Conservation (phyloP, 2,113 vertebrate genomes). For the Micronycteris hirsuta region DNA sequence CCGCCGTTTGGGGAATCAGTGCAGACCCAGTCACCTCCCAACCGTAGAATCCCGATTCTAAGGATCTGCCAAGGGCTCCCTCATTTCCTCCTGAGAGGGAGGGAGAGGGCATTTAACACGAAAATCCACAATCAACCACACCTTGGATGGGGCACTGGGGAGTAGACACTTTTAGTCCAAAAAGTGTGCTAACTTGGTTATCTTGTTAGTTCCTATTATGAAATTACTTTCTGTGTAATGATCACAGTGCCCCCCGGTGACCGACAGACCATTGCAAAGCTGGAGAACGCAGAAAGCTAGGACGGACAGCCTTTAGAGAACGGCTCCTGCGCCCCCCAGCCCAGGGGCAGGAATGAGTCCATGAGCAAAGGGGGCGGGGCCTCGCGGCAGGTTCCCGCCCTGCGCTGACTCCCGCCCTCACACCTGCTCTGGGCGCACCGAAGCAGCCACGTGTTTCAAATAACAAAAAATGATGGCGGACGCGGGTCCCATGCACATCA, state of each 20-base stretch:
- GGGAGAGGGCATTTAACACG: background rate
- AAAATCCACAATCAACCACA: background rate
- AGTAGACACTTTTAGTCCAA: background rate
- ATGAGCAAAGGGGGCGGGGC: too few species aligned
- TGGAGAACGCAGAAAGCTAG: background rate
- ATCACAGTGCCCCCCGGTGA: background rate
- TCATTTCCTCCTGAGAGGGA: background rate
- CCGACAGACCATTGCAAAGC: background rate
- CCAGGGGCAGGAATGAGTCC: constrained; percentile 36
- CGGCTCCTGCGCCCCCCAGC: constrained; percentile 1
- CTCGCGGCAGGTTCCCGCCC: background rate
- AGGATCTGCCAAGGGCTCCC: background rate
- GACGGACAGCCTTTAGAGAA: constrained; percentile 20
- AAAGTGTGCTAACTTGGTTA: background rate
- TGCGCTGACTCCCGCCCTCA: background rate
- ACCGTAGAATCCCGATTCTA: background rate
- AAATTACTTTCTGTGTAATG: background rate
- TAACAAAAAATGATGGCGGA: background rate
- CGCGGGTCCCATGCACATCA: background rate
- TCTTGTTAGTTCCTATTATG: background rate
- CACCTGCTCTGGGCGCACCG: accelerated
- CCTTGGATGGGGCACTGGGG: background rate
- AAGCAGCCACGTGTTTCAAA: background rate
- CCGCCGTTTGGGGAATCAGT: background rate
- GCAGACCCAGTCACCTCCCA: background rate